Base-by-base conservation (phyloP, 1,140 invertebrate species). In the Holotrichia oblita region DNA sequence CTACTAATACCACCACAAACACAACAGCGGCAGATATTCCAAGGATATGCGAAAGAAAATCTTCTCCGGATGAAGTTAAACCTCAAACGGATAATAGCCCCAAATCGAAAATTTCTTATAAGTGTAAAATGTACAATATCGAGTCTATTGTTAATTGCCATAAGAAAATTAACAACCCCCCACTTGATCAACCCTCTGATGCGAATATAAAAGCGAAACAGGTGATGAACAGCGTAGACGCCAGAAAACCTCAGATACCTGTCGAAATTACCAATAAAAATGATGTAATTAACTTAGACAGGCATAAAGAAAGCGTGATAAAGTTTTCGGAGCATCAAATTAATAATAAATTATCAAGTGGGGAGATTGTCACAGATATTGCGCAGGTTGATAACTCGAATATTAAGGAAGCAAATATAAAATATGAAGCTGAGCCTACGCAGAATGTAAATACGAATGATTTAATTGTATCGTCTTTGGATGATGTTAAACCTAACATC, bases 51-150 rank as follows among this genome's bases (percentile, higher is more conserved):
- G 61, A 7, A 0, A 10, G 9, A n/a, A 20, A n/a, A 69, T 8
- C 61, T 10, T 8, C 61, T 10, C 4, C 61, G 22, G 27, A 24
- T 74, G 40, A 74, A 14, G 3, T 6, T 17, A 40, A 40, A 10
- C 27, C 34, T 17, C 14, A 74, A 74, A 74, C 17, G 17, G 24
- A 74, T 74, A 59, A 10, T 42, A 61, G 59, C 17, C 48, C 76
- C 6, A 69, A 69, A 22, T 69, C 61, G 10, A 69, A 34, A 34
- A 61, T 80, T 44, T 79, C 80, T 14, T 55, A 34, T 41, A 79
- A 78, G 64, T 79, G 80, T 44, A 80, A 80, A 79, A 42, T 80
- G 22, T 80, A 77, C 48, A 80, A 75, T 80, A 80, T 80, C 12
- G 80, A 80, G 22, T 73, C 80, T 22, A 44, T 80, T 27, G 76